Evolutionary conservation across 2,797 vertebrate species (phyloP).

Genomic region (Pseudopleuronectes americanus): DNA sequence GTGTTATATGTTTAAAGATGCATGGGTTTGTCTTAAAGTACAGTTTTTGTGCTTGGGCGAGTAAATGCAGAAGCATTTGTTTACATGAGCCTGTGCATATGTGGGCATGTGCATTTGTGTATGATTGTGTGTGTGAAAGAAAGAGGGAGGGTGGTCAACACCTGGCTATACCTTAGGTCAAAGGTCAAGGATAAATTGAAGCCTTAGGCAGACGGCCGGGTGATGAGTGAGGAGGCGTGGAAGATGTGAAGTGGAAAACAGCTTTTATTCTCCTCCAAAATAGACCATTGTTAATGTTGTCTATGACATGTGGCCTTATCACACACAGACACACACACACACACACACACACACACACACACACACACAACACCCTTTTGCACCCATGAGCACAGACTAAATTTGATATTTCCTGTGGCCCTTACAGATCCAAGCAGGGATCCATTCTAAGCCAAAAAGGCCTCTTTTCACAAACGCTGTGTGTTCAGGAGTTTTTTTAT

Average conservation of each 20-base stretch:
- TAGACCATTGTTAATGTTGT: constrained; percentile 59
- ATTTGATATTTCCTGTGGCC: constrained; percentile 1
- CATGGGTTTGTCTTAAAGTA: not conserved
- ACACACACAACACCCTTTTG: constrained; percentile 1
- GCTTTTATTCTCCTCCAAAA: constrained; percentile 53
- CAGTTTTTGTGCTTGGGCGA: not conserved
- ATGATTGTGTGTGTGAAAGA: not conserved
- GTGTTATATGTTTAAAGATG: not conserved
- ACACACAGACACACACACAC: constrained; percentile 17
- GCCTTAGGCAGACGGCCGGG: constrained; percentile 39
- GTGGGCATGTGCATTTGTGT: constrained; percentile 6
- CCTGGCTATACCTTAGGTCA: constrained; percentile 65
- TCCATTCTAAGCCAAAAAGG: constrained; percentile 1
- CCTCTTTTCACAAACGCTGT: not conserved
- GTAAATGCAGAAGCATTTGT: too few species aligned
- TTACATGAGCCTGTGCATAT: not conserved
- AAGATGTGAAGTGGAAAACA: not conserved
- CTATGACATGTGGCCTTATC: constrained; percentile 51
- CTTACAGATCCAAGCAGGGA: not conserved
- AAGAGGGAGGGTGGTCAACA: constrained; percentile 34
- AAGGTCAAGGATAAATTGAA: constrained; percentile 60
- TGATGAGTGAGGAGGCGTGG: constrained; percentile 46
- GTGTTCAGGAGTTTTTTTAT: not conserved
- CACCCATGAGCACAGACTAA: constrained; percentile 1
- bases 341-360: constrained; percentile 13